These are phyloP conservation scores for Asobara japonica DNA, from an alignment of 1,140 invertebrate species.

Conservation along the genomic window DNA sequence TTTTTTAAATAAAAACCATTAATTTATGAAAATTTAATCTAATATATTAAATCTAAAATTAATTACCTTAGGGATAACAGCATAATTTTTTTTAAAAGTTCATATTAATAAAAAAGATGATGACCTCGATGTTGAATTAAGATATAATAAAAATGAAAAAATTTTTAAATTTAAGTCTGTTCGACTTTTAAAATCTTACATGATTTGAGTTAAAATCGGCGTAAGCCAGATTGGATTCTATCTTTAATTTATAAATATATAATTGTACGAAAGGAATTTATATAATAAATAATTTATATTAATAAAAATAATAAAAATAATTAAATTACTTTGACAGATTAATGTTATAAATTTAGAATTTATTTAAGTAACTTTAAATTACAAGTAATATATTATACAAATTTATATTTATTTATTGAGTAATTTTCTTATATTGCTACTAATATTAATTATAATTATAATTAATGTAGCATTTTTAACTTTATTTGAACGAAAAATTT, in stretches of 20 bases:
- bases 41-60: conserved; percentile 64
- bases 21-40: conserved; percentile 61
- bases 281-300: conserved; percentile 60
- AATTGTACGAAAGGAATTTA: conserved; percentile 76
- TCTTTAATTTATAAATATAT: conserved; percentile 63
- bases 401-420: conserved; percentile 54
- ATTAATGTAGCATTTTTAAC: conserved; percentile 74
- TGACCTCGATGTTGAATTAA: conserved; percentile 86
- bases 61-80: conserved; percentile 81
- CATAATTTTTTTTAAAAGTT: conserved; percentile 73
- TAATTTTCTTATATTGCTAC: conserved; percentile 59
- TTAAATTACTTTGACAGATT: conserved; percentile 71
- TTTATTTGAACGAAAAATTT: conserved; percentile 74
- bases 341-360: conserved; percentile 74
- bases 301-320: conserved; percentile 57
- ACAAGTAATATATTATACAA: conserved; percentile 56
- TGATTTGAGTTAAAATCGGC: conserved; percentile 81
- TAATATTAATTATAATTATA: conserved; percentile 68
- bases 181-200: conserved; percentile 81
- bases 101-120: conserved; percentile 74
- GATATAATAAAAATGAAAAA: conserved; percentile 70
- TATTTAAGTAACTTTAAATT: conserved; percentile 67
- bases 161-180: conserved; percentile 74
- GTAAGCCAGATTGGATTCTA: conserved; percentile 82
- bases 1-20: conserved; percentile 54